Evolutionary conservation across 1,140 invertebrate species (phyloP).

Genomic region (Pachypeltis micranthus): DNA sequence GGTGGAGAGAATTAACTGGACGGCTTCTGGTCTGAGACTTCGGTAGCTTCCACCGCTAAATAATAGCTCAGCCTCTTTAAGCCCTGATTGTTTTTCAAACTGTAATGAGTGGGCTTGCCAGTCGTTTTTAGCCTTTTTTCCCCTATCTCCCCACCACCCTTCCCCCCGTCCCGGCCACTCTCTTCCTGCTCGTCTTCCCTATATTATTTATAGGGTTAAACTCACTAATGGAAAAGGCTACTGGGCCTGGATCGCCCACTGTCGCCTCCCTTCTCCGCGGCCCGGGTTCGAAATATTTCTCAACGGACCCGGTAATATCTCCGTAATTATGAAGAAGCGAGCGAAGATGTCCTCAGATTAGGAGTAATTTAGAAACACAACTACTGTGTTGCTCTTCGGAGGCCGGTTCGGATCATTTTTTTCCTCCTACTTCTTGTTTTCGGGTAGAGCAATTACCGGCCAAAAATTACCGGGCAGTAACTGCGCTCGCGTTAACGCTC

Average conservation of each 20-base stretch:
- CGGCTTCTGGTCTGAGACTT: neutral
- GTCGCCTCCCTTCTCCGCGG: neutral
- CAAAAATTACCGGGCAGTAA: no score
- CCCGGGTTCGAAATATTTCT: neutral
- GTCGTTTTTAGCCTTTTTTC: conserved; percentile 5
- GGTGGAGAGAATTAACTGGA: conserved; percentile 4
- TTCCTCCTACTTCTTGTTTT: no score
- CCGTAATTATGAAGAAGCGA: neutral
- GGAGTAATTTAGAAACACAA: neutral
- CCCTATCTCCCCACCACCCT: no score
- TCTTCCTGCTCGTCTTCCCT: no score
- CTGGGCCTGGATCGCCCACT: conserved; percentile 6
- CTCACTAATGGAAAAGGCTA: conserved; percentile 16
- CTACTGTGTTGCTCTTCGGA: no score
- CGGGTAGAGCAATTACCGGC: no score
- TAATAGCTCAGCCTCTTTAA: conserved; percentile 13
- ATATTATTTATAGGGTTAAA: conserved; percentile 21
- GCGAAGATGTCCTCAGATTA: conserved; percentile 5
- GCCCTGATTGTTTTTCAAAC: conserved; percentile 17
- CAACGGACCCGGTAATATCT: neutral
- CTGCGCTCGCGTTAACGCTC: no score
- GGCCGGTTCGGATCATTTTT: no score
- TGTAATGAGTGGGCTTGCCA: conserved; percentile 15
- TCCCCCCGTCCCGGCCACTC: no score
- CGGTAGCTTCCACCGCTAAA: conserved; percentile 7